These are phyloP conservation scores for Callyntrura sp. DNA, from an alignment of 2,888 invertebrate genomes.

Conservation along the genomic window DNA sequence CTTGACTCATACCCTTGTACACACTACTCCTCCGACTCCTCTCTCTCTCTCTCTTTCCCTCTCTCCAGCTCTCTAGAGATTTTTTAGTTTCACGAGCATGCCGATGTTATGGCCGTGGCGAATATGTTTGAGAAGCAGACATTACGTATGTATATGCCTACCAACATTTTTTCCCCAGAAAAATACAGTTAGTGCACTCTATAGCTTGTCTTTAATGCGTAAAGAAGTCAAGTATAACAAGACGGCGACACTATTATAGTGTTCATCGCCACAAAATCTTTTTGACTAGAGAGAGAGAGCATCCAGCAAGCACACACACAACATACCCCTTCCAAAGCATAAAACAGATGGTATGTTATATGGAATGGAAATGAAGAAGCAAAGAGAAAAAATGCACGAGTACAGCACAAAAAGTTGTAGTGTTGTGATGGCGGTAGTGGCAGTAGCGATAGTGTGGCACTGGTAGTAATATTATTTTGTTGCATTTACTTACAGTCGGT, in stretches of 20 bases:
- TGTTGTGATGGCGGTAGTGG: conserved; percentile 22
- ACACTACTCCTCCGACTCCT: conserved; percentile 54
- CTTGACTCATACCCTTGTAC: conserved; percentile 61
- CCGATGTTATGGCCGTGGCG: conserved; percentile 36
- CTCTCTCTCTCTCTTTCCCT: conserved; percentile 31
- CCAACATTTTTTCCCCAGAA: conserved; percentile 16
- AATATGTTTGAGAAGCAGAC: conserved; percentile 42
- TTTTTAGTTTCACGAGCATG: conserved; percentile 67
- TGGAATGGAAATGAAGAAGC: conserved; percentile 47
- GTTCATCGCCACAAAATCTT: conserved; percentile 57
- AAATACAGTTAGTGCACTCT: conserved; percentile 2
- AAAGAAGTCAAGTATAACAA: conserved; percentile 64
- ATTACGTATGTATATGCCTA: not conserved
- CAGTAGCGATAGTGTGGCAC: conserved; percentile 33
- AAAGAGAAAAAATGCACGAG: conserved; percentile 61
- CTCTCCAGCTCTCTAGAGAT: conserved; percentile 54
- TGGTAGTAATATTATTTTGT: conserved; percentile 33
- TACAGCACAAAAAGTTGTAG: conserved; percentile 61
- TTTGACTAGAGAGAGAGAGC: conserved; percentile 37
- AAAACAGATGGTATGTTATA: conserved; percentile 60
- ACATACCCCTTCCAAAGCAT: not conserved
- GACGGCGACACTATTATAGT: conserved; percentile 58
- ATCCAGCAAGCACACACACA: conserved; percentile 43
- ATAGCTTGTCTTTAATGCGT: conserved; percentile 10
- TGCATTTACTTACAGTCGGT: conserved; percentile 16